Base-by-base conservation (phyloP, 1,140 invertebrate genomes). In the Neuroterus valhalla region DNA sequence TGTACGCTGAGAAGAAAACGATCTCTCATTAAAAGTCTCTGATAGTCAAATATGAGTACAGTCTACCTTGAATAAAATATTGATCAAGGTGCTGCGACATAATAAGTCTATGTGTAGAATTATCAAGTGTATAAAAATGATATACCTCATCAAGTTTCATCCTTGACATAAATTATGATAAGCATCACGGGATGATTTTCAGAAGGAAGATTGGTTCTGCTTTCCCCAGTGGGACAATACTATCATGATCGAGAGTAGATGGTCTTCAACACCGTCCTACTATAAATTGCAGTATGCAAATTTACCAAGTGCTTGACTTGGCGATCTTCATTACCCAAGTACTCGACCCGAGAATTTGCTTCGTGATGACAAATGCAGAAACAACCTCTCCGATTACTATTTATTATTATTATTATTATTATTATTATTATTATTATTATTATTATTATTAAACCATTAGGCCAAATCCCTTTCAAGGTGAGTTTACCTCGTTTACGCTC, bases 141-240 rank as follows among this genome's bases (percentile, higher is more conserved):
- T 31, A 26, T 62, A 62, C 55, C 55, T 62, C 55, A 26, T 62
- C 55, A 62, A 62, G 55, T 23, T 31, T 62, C 15, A 62, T 14
- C 55, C 55, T 62, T 62, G 55, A 62, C 31, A 62, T 62, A 62
- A 62, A 62, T 62, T 62, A 62, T 62, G 55, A 62, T 62, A 62
- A 62, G 31, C 55, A 62, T 62, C 55, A 23, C 2, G 26, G 55
- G 31, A 62, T 62, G 55, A 62, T 62, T 62, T 62, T 62, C 31
- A 62, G 55, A 4, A 31, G 55, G 55, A 62, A 62, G 55, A 62
- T 62, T 62, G 55, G 26, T 62, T 62, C 21, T 62, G 26, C 55
- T 62, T 62, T 62, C 26, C 26, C 55, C 55, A 62, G 21, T 26
- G 55, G 55, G 55, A 62, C 55, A 62, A 62, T 62, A 62, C 55